Evolutionary conservation across 2,797 vertebrate genomes (phyloP), one percentile per base, ranked within the genome.

Genomic region (Xerus rutilus): DNA sequence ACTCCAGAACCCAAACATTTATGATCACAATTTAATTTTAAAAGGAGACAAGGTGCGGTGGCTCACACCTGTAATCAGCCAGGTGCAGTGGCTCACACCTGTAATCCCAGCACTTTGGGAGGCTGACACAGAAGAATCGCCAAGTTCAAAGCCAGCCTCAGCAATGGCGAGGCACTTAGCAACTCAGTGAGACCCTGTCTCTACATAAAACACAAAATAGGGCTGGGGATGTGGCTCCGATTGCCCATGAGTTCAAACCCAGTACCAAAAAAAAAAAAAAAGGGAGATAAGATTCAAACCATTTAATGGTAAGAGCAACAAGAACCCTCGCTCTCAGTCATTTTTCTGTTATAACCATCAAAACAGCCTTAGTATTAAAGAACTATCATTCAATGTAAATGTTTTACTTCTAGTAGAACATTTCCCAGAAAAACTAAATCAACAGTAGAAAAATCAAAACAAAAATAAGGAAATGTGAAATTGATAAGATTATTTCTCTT

Each of bases 391-490:
- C 76, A 45, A 89, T 74, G 59, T 49, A 74, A 85, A 47, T 45
- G n/a, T 64, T 76, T 82, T 76, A 81, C 32, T 91, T 94, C 85
- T 52, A 95, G 91, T 43, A 89, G 81, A 69, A 89, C 11, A 86
- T 82, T 85, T 70, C 74, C 78, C 62, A 92, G 54, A 93, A 49
- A 93, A 35, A 82, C 3, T 86, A 30, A 91, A 72, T 81, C 67
- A 70, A 91, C 32, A 84, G 49, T 49, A 83, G 81, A 52, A 78
- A 43, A 93, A 94, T 73, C 43, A 69, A 91, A 95, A 81, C 32
- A 76, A 95, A 86, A 87, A 74, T 49, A 87, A 39, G 6, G 70
- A 83, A 96, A 91, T 49, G 52, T 70, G 21, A 87, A 90, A 93
- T 35, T 81, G 49, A 43, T 86, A 89, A 82, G 23, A 67, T 59